A percentile compares a stretch with the other conserved stretches of the same genome.
Conservation (phyloP, 2,113 vertebrate genomes). For the Zeus faber region DNA sequence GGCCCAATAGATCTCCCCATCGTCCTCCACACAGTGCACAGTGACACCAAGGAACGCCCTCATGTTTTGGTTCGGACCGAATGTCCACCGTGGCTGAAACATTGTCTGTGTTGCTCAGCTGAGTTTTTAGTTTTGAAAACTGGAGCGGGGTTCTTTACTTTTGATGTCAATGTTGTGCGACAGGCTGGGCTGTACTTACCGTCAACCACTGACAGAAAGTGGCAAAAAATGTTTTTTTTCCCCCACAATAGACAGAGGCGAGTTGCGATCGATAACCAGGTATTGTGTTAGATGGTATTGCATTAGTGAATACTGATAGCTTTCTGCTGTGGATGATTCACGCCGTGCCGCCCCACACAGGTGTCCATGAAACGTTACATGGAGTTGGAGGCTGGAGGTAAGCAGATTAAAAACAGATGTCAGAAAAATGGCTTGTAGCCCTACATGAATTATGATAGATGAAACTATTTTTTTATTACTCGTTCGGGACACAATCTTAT, state of each 20-base stretch:
- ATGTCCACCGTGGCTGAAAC: slow-evolving; percentile 27
- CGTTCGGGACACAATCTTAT: too few relatives aligned
- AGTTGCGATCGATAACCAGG: not conserved
- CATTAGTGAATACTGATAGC: not conserved
- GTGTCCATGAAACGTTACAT: not conserved
- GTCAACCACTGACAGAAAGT: slow-evolving; percentile 21
- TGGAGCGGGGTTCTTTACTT: slow-evolving; percentile 6
- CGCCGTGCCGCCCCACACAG: not conserved
- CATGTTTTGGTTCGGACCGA: slow-evolving; percentile 22
- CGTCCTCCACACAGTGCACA: slow-evolving; percentile 8
- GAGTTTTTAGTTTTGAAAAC: slow-evolving; percentile 23
- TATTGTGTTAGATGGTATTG: not conserved
- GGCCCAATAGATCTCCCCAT: slow-evolving; percentile 7
- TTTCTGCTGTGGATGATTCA: not conserved
- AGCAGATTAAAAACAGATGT: not conserved
- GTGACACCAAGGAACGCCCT: slow-evolving; percentile 19
- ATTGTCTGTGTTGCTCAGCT: slow-evolving; percentile 18
- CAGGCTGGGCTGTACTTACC: slow-evolving; percentile 18
- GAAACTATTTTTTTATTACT: too few relatives aligned
- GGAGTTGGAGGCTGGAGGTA: not conserved
- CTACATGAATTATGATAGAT: too few relatives aligned
- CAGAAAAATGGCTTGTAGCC: not conserved
- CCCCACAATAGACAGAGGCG: not conserved
- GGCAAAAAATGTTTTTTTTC: slow-evolving; percentile 11
- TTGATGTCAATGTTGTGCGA: slow-evolving; percentile 9